Percentiles rank a stretch among this genome's conserved stretches.
phyloP scores from a whole-genome alignment of 2,113 vertebrate species.

The Dicaeum eximium region DNA sequence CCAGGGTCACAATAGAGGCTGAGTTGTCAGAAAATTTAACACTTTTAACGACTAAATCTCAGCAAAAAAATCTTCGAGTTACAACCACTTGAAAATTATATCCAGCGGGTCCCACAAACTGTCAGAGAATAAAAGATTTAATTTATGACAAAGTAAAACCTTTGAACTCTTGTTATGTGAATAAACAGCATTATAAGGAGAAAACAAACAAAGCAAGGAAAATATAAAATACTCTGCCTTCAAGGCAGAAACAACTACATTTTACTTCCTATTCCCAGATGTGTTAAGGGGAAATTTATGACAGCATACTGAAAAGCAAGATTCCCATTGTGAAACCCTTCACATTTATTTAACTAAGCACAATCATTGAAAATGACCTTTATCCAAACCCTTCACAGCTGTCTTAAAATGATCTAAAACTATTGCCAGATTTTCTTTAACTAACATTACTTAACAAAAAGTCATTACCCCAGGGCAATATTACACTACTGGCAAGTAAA shows the following conservation, averaged over 20 bases:
- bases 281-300: slow-evolving; percentile 73
- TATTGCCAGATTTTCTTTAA: slow-evolving; percentile 76
- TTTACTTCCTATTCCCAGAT: slow-evolving; percentile 72
- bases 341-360: slow-evolving; percentile 76
- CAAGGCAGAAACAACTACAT: slow-evolving; percentile 72
- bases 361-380: slow-evolving; percentile 79
- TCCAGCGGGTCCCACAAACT: slow-evolving; percentile 56
- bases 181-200: slow-evolving; percentile 70
- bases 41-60: slow-evolving; percentile 64
- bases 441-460: slow-evolving; percentile 75
- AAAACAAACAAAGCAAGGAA: slow-evolving; percentile 74
- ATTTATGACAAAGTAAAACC: slow-evolving; percentile 71
- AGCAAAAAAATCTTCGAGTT: slow-evolving; percentile 37
- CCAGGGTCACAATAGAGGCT: slow-evolving; percentile 58
- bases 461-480: slow-evolving; percentile 69
- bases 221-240: slow-evolving; percentile 75
- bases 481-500: slow-evolving; percentile 69
- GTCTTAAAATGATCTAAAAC: slow-evolving; percentile 78
- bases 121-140: slow-evolving; percentile 61
- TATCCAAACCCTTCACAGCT: slow-evolving; percentile 72
- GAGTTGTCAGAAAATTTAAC: slow-evolving; percentile 63
- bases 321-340: slow-evolving; percentile 72
- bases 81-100: slow-evolving; percentile 64
- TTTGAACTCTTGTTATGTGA: slow-evolving; percentile 65
- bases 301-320: slow-evolving; percentile 72